These are phyloP conservation scores for Aphaenogaster floridana DNA, from an alignment of 1,140 invertebrate genomes.

Conservation along the genomic window DNA sequence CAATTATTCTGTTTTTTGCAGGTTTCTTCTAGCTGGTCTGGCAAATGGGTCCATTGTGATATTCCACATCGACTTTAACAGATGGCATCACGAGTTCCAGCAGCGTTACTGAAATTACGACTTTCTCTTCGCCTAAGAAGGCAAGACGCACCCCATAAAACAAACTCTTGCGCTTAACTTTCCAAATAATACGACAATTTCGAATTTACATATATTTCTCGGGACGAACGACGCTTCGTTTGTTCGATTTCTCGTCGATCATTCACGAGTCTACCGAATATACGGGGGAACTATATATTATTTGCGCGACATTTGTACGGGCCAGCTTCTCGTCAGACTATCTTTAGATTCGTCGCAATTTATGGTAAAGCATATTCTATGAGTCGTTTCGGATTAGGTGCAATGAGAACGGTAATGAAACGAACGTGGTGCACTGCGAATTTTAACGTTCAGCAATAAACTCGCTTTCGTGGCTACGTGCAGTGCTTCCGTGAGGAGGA, in stretches of 20 bases:
- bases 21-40: conserved; percentile 98
- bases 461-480: conserved; percentile 69
- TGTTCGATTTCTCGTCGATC: neutral
- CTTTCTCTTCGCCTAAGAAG: conserved; percentile 74
- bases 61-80: conserved; percentile 99
- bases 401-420: conserved; percentile 67
- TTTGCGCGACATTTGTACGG: conserved; percentile 37
- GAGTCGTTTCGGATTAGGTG: conserved; percentile 35
- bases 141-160: neutral
- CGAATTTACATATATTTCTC: conserved; percentile 32
- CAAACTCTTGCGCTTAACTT: conserved; percentile 26
- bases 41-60: conserved; percentile 99
- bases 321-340: conserved; percentile 35
- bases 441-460: conserved; percentile 75
- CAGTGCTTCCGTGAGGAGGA: conserved; percentile 68
- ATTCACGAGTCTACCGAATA: neutral
- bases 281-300: neutral
- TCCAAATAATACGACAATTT: conserved; percentile 12
- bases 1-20: conserved; percentile 86
- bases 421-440: conserved; percentile 35
- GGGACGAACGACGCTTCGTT: neutral
- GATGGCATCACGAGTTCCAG: conserved; percentile 99
- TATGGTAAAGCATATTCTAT: conserved; percentile 30
- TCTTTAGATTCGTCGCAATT: conserved; percentile 24
- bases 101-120: conserved; percentile 92